Evolutionary conservation across 1,140 invertebrate species (phyloP).

Genomic region (Rhyacophila brunnea): DNA sequence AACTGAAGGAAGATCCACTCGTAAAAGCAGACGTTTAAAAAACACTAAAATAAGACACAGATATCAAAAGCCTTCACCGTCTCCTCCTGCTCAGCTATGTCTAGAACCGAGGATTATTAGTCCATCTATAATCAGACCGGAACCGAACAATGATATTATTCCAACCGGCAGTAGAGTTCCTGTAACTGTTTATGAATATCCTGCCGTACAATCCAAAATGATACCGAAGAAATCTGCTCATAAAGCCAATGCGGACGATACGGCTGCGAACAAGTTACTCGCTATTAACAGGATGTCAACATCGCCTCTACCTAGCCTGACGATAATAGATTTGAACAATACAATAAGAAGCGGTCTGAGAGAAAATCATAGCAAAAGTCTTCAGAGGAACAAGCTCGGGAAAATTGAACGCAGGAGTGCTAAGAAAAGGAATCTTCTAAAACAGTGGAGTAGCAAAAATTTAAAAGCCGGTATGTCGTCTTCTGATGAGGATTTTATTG

Average conservation of each 20-base stretch:
- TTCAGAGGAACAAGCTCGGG: constrained; percentile 14
- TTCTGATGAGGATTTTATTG: constrained; percentile 30
- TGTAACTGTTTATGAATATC: constrained; percentile 16
- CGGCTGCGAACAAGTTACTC: constrained; percentile 1
- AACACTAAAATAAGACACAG: constrained; percentile 17
- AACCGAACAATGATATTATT: constrained; percentile 2
- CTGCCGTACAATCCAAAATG: constrained; percentile 15
- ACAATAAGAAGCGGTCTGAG: constrained; percentile 30
- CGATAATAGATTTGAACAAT: constrained; percentile 33
- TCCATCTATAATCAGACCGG: constrained; percentile 23
- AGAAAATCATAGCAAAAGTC: constrained; percentile 13
- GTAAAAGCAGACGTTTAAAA: constrained; percentile 19
- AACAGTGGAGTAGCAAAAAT: constrained; percentile 4
- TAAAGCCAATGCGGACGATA: constrained; percentile 22
- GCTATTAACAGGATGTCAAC: constrained; percentile 5
- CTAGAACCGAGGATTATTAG: constrained; percentile 27
- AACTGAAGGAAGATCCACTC: constrained; percentile 15
- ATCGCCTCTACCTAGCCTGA: constrained; percentile 26
- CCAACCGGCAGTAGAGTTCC: neutral
- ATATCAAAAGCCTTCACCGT: constrained; percentile 17
- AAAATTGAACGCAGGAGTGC: constrained; percentile 13
- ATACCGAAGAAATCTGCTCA: constrained; percentile 17
- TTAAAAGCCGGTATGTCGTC: constrained; percentile 24
- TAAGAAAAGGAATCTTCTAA: constrained; percentile 24
- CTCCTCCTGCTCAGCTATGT: constrained; percentile 12